These are phyloP conservation scores for Cyanocitta stelleri DNA, from an alignment of 2,113 vertebrate genomes.

Conservation along the genomic window DNA sequence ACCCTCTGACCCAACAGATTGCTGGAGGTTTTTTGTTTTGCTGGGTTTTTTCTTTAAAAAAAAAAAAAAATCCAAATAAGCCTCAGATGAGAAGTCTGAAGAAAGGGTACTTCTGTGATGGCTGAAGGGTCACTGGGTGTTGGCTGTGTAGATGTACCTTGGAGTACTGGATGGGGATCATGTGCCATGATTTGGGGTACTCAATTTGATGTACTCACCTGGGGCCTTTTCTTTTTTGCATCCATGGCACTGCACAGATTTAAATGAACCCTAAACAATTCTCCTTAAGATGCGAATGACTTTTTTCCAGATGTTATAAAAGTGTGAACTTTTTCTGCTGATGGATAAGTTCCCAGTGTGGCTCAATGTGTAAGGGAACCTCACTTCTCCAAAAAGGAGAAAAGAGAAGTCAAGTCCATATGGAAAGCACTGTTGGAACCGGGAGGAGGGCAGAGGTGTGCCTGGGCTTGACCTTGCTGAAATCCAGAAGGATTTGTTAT, in stretches of 20 bases:
- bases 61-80: not conserved
- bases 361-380: not conserved
- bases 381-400: not conserved
- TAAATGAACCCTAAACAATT: not conserved
- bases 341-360: accelerated
- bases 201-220: not conserved
- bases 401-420: not conserved
- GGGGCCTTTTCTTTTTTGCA: not conserved
- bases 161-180: not conserved
- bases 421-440: accelerated
- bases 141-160: accelerated
- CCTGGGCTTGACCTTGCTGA: accelerated
- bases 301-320: not conserved
- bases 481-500: not conserved
- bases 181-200: not conserved
- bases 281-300: not conserved
- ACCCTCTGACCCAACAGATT: not conserved
- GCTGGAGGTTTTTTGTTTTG: not conserved
- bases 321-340: not conserved
- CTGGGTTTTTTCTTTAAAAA: not conserved
- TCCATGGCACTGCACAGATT: accelerated
- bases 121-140: not conserved
- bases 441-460: not conserved
- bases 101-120: not conserved
- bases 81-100: not conserved